Evolutionary conservation across 2,888 invertebrate species (phyloP).

Genomic region (Aromia moschata): DNA sequence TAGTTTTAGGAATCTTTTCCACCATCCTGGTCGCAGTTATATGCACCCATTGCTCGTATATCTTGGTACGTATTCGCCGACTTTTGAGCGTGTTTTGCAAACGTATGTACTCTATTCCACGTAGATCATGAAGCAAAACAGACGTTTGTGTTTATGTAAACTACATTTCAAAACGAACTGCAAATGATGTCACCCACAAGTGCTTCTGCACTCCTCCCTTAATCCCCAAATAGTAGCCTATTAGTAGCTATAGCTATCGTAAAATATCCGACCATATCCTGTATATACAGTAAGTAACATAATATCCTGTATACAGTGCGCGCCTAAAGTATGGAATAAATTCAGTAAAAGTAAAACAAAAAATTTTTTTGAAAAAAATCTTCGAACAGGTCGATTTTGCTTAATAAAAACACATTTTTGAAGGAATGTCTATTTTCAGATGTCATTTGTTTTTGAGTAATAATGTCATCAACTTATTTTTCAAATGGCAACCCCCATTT

Average conservation of each 20-base stretch:
- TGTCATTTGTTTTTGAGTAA: no score
- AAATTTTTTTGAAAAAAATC: no score
- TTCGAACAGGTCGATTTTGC: no score
- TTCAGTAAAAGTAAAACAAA: no score
- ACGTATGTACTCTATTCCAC: not conserved
- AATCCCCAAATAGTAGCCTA: no score
- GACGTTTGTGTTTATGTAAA: not conserved
- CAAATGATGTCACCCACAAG: not conserved
- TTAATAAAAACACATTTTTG: no score
- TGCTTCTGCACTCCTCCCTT: not conserved
- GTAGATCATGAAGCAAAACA: not conserved
- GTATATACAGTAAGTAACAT: no score
- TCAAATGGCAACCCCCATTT: no score
- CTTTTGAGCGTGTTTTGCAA: not conserved
- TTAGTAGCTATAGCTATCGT: not conserved
- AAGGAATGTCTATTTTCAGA: no score
- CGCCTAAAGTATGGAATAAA: no score
- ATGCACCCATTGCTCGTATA: constrained; percentile 95
- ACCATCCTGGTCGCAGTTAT: constrained; percentile 87
- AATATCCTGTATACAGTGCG: no score
- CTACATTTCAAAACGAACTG: not conserved
- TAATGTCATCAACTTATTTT: no score
- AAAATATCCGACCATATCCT: not conserved
- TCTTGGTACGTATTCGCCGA: constrained; percentile 77
- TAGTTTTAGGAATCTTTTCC: constrained; percentile 83